A percentile compares a stretch with the other conserved stretches of the same genome.
Evolutionary conservation across 2,797 vertebrate genomes (phyloP).

Genomic region (Silurus lanzhouensis): DNA sequence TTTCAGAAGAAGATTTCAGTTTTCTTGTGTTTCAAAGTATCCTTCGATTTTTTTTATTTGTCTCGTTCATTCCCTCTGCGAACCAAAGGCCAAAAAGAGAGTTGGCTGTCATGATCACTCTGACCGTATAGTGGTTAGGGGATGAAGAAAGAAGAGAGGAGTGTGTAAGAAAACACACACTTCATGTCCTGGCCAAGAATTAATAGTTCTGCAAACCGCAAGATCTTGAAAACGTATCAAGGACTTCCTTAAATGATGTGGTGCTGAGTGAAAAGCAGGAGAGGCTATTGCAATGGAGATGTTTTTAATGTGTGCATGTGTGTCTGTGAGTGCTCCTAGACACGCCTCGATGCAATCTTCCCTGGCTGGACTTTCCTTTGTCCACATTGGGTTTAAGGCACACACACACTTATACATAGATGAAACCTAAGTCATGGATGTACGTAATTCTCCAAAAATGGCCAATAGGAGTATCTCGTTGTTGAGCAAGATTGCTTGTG

Average conservation of each 20-base stretch:
- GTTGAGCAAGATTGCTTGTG: constrained; percentile 60
- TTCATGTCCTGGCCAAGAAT: constrained; percentile 75
- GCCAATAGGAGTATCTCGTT: constrained; percentile 67
- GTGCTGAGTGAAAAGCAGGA: constrained; percentile 83
- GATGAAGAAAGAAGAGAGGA: constrained; percentile 34
- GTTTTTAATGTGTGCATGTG: constrained; percentile 64
- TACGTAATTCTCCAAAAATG: constrained; percentile 68
- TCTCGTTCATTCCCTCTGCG: neutral
- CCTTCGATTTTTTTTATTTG: neutral
- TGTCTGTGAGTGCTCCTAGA: constrained; percentile 65
- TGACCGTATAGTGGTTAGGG: constrained; percentile 36
- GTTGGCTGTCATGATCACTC: constrained; percentile 66
- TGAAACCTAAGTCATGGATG: constrained; percentile 12
- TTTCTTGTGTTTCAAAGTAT: neutral
- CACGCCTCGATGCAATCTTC: constrained; percentile 66
- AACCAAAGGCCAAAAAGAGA: constrained; percentile 66
- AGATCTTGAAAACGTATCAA: constrained; percentile 79
- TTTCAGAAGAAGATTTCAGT: neutral
- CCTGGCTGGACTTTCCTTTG: constrained; percentile 50
- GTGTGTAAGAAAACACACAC: constrained; percentile 54
- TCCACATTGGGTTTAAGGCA: constrained; percentile 20
- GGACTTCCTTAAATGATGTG: constrained; percentile 78
- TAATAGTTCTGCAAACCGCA: constrained; percentile 77
- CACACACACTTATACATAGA: neutral
- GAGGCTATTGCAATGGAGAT: constrained; percentile 67